A percentile compares a stretch with the other conserved stretches of the same genome.
Evolutionary conservation across 2,113 vertebrate genomes (phyloP).

Genomic region (Oryzias javanicus): DNA sequence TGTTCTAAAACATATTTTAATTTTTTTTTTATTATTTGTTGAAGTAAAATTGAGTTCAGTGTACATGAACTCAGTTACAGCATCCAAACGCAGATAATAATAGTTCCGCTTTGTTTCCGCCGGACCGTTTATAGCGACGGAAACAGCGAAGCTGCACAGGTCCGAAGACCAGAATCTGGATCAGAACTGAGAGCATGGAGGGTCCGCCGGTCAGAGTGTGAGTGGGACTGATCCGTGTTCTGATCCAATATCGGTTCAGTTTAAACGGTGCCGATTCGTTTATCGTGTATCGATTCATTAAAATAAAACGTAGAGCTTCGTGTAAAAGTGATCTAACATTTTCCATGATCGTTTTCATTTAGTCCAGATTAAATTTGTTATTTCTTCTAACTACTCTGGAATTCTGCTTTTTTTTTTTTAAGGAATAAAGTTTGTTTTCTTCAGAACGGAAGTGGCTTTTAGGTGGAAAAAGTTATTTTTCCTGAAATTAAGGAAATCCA

Average conservation of each 20-base stretch:
- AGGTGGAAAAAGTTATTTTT: background rate
- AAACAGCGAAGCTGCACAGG: constrained; percentile 27
- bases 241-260: accelerated
- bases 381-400: background rate
- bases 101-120: constrained; percentile 11
- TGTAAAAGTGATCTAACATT: too few relatives aligned
- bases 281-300: too few relatives aligned
- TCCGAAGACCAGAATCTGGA: constrained; percentile 10
- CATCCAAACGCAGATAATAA: background rate
- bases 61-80: too few relatives aligned
- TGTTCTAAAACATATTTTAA: too few relatives aligned
- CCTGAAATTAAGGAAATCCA: too few relatives aligned
- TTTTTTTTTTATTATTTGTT: too few relatives aligned
- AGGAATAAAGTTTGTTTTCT: background rate
- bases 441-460: background rate
- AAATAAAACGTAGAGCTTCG: too few relatives aligned
- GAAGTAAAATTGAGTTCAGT: too few relatives aligned
- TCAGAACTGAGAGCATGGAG: constrained; percentile 46
- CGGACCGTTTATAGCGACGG: constrained; percentile 31
- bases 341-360: too few relatives aligned
- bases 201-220: constrained; percentile 74
- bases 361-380: background rate
- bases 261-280: background rate
- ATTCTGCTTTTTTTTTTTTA: background rate
- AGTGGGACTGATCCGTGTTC: constrained; percentile 28